Percentiles rank a stretch among this genome's conserved stretches.
These are phyloP conservation scores for Hirudo medicinalis DNA, from an alignment of 1,140 invertebrate species.

Conservation along the genomic window DNA sequence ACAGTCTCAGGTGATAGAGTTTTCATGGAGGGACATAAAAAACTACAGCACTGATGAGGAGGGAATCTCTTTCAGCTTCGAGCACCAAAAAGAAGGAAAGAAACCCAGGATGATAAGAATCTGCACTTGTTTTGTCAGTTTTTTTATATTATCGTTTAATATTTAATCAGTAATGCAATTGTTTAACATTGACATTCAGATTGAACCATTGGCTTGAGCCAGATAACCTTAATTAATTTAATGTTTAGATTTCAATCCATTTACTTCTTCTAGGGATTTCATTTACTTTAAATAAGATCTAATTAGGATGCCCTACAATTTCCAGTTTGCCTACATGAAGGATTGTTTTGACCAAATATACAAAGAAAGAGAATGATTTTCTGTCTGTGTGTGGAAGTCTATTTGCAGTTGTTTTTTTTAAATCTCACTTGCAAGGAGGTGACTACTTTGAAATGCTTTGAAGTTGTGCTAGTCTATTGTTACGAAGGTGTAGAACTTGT, in stretches of 20 bases:
- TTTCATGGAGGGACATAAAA: constrained; percentile 64
- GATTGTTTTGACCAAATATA: constrained; percentile 87
- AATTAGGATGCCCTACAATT: constrained; percentile 30
- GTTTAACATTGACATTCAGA: too few relatives aligned
- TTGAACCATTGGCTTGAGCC: too few relatives aligned
- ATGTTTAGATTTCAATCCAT: too few relatives aligned
- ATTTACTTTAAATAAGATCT: background rate
- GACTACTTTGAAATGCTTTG: too few relatives aligned
- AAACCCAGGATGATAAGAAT: constrained; percentile 72
- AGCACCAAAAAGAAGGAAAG: constrained; percentile 67
- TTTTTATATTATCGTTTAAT: constrained; percentile 2
- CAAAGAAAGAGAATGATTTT: constrained; percentile 53
- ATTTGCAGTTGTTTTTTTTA: too few relatives aligned
- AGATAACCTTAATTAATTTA: too few relatives aligned
- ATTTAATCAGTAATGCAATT: too few relatives aligned
- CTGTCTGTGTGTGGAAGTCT: too few relatives aligned
- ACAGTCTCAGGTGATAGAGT: constrained; percentile 62
- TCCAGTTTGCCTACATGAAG: constrained; percentile 76
- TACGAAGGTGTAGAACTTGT: too few relatives aligned
- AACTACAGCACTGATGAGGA: constrained; percentile 82
- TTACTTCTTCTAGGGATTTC: background rate
- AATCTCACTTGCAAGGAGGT: too few relatives aligned
- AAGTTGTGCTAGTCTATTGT: too few relatives aligned
- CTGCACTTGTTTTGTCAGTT: constrained; percentile 76
- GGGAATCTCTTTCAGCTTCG: constrained; percentile 72